Evolutionary conservation across 1,140 invertebrate genomes (phyloP).

Genomic region (Anoplolepis gracilipes): DNA sequence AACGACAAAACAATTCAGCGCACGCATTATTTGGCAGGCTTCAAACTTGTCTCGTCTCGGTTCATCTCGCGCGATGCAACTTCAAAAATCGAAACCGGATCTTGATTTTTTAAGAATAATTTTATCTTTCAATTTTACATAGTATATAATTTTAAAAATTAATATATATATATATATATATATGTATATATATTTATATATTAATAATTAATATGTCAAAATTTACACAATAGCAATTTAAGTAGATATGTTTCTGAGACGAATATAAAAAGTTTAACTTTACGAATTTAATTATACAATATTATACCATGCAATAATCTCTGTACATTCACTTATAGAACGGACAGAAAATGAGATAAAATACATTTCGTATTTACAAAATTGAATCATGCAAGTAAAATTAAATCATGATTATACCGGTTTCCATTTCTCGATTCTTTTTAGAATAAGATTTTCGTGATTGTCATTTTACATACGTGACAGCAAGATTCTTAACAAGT

Average conservation of each 20-base stretch:
- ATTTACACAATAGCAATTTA: too few species aligned
- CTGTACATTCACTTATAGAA: neutral
- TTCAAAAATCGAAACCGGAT: neutral
- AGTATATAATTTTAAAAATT: neutral
- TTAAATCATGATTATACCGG: neutral
- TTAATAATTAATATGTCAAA: neutral
- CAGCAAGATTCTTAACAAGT: slow-evolving; percentile 55
- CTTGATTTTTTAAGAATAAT: neutral
- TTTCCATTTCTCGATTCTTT: neutral
- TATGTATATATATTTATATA: neutral
- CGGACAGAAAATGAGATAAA: neutral
- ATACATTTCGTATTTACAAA: neutral
- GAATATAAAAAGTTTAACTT: slow-evolving; percentile 5
- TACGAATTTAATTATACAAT: neutral
- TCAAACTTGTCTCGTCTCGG: slow-evolving; percentile 1
- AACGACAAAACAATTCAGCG: slow-evolving; percentile 30
- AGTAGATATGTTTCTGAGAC: neutral
- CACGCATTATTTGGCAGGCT: slow-evolving; percentile 16
- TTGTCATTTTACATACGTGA: slow-evolving; percentile 19
- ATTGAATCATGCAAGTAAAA: neutral
- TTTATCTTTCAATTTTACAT: neutral
- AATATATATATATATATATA: neutral
- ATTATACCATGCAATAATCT: neutral
- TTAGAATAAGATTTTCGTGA: neutral
- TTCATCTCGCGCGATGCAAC: neutral